Evolutionary conservation across 2,797 vertebrate genomes (phyloP).

Genomic region (Gouania willdenowi): DNA sequence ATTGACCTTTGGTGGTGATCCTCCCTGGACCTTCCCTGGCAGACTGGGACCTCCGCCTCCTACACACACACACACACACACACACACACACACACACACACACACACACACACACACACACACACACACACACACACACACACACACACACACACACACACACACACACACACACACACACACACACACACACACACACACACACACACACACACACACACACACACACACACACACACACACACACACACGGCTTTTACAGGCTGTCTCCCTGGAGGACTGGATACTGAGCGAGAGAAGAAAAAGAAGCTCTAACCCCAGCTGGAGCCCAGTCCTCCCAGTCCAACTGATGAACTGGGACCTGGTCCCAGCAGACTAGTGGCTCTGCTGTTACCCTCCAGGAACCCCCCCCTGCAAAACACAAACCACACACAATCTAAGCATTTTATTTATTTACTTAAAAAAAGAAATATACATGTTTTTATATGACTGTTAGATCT

Average conservation of each 20-base stretch:
- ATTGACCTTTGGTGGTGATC: constrained; percentile 66
- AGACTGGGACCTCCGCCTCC: constrained; percentile 29
- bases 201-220: constrained; percentile 27
- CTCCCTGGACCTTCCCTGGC: constrained; percentile 39
- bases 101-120: too few species aligned
- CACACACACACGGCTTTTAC: too few species aligned
- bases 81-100: too few species aligned
- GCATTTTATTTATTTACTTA: too few species aligned
- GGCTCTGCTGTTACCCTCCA: constrained; percentile 65
- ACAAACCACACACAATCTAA: neutral
- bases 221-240: neutral
- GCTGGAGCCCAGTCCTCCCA: constrained; percentile 53
- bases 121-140: constrained; percentile 30
- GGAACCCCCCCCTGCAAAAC: constrained; percentile 36
- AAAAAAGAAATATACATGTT: too few species aligned
- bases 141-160: too few species aligned
- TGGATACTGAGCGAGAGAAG: too few species aligned
- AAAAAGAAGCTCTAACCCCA: too few species aligned
- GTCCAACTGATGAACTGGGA: constrained; percentile 46
- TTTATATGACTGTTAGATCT: too few species aligned
- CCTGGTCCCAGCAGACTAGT: constrained; percentile 68
- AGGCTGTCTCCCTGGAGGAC: neutral
- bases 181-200: neutral
- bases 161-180: constrained; percentile 28
- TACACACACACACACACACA: constrained; percentile 30